Base-by-base conservation (phyloP, 2,113 vertebrate species). In the Phodopus roborovskii region DNA sequence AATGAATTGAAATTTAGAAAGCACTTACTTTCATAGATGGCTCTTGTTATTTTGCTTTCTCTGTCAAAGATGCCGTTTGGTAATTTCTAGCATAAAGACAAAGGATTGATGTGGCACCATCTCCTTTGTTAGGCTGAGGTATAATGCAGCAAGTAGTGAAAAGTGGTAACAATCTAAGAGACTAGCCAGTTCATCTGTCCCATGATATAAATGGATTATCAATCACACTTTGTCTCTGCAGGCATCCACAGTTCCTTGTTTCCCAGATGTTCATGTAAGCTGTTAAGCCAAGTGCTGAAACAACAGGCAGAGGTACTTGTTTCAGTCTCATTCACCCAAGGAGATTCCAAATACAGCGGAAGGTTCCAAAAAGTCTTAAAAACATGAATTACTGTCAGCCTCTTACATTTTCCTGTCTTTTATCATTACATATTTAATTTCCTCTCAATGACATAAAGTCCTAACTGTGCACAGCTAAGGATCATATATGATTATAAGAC, bases 1-100 rank as follows among this genome's bases (percentile, higher is more conserved):
- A 97, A 93, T 58, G n/a, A 95, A 96, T 87, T 96, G 79, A 90
- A 92, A 87, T 94, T 95, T 91, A 91, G 77, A 58, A 84, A 94
- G 79, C 50, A 48, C 42, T 96, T 93, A 48, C 42, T 96, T 93
- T 93, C 70, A 90, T 94, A 90, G 53, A 81, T 85, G 94, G 90
- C 84, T 94, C 62, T 88, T 85, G 8, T 48, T 88, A 86, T 91
- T 95, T 73, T 89, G 68, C 56, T 56, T 96, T 87, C 11, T 56
- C 36, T 42, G 68, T 71, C 75, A 87, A 85, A 95, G 62, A 84
- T 84, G 58, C 70, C 26, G 1, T 88, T 95, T 74, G 71, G 15
- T 94, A 28, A 88, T 94, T 94, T 85, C 68, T 88, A 86, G 62
- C 81, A 50, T 53, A 95, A 95, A 88, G 42, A 79, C 86, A 91